phyloP scores from a whole-genome alignment of 2,888 invertebrate genomes.

The Anthrax anthrax region DNA sequence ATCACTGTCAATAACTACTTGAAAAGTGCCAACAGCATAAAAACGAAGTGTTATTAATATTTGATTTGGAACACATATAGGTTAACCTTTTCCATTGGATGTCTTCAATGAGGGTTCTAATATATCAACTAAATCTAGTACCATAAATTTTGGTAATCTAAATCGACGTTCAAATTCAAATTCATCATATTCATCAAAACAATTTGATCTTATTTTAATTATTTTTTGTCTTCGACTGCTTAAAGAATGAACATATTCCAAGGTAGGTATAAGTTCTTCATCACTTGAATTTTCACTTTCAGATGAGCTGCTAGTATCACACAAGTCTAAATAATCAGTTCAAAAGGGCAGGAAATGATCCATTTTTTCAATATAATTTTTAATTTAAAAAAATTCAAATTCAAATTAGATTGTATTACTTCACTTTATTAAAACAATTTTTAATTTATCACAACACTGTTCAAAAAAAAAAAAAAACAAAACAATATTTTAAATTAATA shows the following conservation, averaged over 20 bases:
- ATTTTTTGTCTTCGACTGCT: background rate
- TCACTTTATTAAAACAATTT: too few species aligned
- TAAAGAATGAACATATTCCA: background rate
- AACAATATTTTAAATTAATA: too few species aligned
- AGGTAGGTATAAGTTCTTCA: background rate
- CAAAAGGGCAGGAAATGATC: too few species aligned
- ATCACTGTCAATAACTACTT: background rate
- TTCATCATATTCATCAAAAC: background rate
- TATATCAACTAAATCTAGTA: background rate
- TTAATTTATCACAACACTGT: too few species aligned
- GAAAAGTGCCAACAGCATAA: constrained; percentile 7
- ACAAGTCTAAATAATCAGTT: too few species aligned
- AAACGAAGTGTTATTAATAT: constrained; percentile 2
- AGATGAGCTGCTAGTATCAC: background rate
- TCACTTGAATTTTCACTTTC: background rate
- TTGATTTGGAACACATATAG: background rate
- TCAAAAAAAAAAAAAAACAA: too few species aligned
- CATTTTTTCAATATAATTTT: too few species aligned
- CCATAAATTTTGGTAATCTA: background rate
- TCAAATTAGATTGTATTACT: too few species aligned
- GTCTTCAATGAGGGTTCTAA: too few species aligned
- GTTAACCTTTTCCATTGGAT: background rate
- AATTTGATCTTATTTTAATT: background rate
- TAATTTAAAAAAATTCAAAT: too few species aligned
- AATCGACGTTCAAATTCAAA: background rate